A percentile compares a stretch with the other conserved stretches of the same genome.
phyloP scores from a whole-genome alignment of 2,113 vertebrate species.

The Callorhinus ursinus region DNA sequence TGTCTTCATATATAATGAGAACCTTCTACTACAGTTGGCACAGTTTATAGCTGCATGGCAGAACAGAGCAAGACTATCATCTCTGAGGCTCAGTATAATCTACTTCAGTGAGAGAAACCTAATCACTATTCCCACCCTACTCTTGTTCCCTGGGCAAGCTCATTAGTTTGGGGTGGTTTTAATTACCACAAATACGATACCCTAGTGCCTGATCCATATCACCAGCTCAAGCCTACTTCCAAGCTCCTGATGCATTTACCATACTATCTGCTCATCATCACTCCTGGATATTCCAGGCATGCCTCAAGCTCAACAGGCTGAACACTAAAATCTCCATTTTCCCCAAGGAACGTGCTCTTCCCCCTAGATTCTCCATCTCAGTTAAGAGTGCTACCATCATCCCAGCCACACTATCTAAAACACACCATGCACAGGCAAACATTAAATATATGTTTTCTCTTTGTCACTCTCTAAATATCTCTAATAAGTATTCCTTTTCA shows the following conservation, averaged over 20 bases:
- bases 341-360: not conserved
- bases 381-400: not conserved
- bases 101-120: not conserved
- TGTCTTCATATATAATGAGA: not conserved
- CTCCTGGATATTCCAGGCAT: not conserved
- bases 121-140: not conserved
- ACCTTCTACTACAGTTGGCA: not conserved
- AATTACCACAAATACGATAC: not conserved
- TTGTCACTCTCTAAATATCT: not conserved
- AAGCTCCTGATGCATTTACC: not conserved
- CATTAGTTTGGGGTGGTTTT: not conserved
- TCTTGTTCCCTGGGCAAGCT: not conserved
- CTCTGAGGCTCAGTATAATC: not conserved
- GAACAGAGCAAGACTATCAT: not conserved
- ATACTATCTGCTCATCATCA: not conserved
- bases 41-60: not conserved
- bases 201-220: not conserved
- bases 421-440: not conserved
- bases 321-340: not conserved
- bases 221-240: not conserved
- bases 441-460: not conserved
- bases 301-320: not conserved
- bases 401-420: not conserved
- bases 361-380: not conserved
- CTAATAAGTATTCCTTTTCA: not conserved